Evolutionary conservation across 2,888 invertebrate species (phyloP).

Genomic region (Coelinius sp.): DNA sequence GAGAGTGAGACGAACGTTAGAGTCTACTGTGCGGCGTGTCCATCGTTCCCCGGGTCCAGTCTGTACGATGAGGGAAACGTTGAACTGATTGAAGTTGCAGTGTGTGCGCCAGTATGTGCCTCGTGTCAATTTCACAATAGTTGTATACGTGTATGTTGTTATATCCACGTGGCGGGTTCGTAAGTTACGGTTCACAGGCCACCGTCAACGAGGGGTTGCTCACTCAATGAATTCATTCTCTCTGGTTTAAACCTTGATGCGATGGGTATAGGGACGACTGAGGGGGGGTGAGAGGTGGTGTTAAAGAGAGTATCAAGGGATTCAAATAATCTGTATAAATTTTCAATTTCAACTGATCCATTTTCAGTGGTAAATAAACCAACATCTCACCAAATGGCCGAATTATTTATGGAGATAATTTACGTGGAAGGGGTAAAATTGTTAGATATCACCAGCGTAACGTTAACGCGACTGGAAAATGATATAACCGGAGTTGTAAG

Average conservation of each 20-base stretch:
- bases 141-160: not conserved
- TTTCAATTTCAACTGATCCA: constrained; percentile 1
- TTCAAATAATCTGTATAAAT: not conserved
- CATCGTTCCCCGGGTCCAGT: constrained; percentile 1
- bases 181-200: constrained; percentile 3
- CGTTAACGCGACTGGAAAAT: constrained; percentile 16
- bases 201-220: not conserved
- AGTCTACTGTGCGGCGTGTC: constrained; percentile 14
- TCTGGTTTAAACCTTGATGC: not conserved
- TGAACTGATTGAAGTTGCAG: constrained; percentile 8
- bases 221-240: constrained; percentile 15
- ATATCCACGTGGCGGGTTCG: not conserved
- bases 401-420: not conserved
- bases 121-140: constrained; percentile 6
- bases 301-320: not conserved
- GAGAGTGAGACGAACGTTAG: not conserved
- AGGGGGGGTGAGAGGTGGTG: not conserved
- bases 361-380: not conserved
- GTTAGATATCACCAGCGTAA: not conserved
- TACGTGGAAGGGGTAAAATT: not conserved
- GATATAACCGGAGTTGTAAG: not conserved
- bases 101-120: not conserved
- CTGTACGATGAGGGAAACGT: constrained; percentile 11
- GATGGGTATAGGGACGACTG: not conserved
- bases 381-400: not conserved